A percentile compares a stretch with the other conserved stretches of the same genome.
Conservation (phyloP, 2,888 invertebrate species). For the Salpingus planirostris region DNA sequence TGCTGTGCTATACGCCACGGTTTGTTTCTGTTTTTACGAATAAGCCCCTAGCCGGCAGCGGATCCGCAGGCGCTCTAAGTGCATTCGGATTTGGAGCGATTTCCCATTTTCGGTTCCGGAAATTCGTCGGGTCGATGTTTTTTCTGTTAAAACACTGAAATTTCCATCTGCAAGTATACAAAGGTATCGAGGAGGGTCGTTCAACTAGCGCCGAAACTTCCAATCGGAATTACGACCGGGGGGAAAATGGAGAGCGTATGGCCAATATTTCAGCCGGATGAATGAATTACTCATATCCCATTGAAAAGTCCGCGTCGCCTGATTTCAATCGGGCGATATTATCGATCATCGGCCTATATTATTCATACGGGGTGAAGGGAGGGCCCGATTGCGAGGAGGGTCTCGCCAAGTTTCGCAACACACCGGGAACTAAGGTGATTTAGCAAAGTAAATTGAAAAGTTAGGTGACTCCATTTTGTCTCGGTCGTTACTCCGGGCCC, state of each 20-base stretch:
- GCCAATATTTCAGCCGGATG: neutral
- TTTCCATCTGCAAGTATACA: no score
- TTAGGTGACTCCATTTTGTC: conserved; percentile 27
- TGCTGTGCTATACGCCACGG: no score
- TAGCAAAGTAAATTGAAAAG: conserved; percentile 29
- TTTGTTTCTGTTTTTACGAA: no score
- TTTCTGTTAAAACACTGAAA: no score
- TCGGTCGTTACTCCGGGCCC: conserved; percentile 20
- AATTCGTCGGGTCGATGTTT: no score
- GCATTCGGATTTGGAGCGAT: no score
- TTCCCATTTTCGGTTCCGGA: no score
- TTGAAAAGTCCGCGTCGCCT: neutral
- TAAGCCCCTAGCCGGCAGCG: no score
- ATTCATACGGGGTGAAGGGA: conserved; percentile 16
- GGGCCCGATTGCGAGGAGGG: no score
- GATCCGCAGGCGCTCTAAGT: no score
- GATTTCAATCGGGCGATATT: conserved; percentile 8
- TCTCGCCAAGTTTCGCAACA: conserved; percentile 17
- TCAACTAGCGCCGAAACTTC: no score
- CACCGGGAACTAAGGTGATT: conserved; percentile 24
- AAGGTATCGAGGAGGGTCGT: no score
- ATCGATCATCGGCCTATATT: conserved; percentile 13
- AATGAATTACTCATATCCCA: neutral
- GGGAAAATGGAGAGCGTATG: neutral
- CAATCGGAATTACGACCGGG: neutral